Base-by-base conservation (phyloP, 2,113 vertebrate genomes). In the Limanda limanda region DNA sequence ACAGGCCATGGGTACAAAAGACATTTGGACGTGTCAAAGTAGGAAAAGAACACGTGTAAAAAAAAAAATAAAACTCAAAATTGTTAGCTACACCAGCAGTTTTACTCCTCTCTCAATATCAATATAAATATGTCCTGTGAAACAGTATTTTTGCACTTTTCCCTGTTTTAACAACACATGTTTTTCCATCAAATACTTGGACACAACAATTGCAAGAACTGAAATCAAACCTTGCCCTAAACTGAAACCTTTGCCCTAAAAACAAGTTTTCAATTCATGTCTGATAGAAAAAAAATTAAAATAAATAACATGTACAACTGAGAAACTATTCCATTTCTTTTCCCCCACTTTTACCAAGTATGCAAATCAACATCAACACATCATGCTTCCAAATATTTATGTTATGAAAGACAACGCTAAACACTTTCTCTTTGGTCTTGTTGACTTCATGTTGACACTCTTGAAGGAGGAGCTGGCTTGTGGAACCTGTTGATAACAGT, bases 381-480 rank as follows among this genome's bases (percentile, higher is more conserved):
- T 51, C 17, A 27, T 47, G 25, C 24, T 48, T 40, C 24, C 31
- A 31, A 7, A 7, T 31, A 7, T 7, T 7, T 31, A 31, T 31
- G 1, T 31, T 6, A 31, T 31, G 31, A 31, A 31, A 31, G 31
- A 54, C 21, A 15, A 21, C 1, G 5, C 14, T 42, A 58, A 17
- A 64, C 55, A 64, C 23, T 45, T 13, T 24, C 23, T 24, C 1
- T 47, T 47, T 45, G 13, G 23, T 65, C 14, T 65, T 25, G 42
- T n/a, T 3, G 23, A 65, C 23, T 40, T 83, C 37, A 81, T 0
- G 61, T 79, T 42, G 31, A 59, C 9, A 83, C 35, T 62, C 23
- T 74, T 0, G 71, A 17, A 45, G 80, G 77, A 78, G 80, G 76
- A 2, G 71, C 61, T 25, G 73, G 66, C 1, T 74, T 81, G 27